phyloP scores from a whole-genome alignment of 2,888 invertebrate genomes.

The Branchellion lobata region DNA sequence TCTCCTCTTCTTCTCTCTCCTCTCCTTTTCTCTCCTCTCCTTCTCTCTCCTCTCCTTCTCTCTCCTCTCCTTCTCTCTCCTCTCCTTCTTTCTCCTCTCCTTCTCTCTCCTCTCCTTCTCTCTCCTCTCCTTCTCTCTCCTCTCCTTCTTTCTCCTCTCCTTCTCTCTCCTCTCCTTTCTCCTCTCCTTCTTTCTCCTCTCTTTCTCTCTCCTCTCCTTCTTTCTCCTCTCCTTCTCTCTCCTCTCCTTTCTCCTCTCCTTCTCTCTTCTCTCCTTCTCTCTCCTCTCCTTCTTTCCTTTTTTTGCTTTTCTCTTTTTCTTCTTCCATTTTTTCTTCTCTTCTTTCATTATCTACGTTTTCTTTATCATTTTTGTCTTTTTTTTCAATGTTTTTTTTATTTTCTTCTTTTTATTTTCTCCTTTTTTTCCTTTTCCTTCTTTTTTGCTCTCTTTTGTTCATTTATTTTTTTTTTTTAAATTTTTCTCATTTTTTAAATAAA shows the following conservation, averaged over 20 bases:
- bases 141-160: neutral
- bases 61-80: neutral
- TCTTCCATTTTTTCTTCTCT: too few relatives aligned
- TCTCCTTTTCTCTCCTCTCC: neutral
- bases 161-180: neutral
- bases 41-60: neutral
- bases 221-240: neutral
- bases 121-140: conserved; percentile 3
- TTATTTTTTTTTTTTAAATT: too few relatives aligned
- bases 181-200: neutral
- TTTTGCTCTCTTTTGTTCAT: too few relatives aligned
- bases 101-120: neutral
- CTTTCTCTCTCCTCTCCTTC: neutral
- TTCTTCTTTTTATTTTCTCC: too few relatives aligned
- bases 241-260: neutral
- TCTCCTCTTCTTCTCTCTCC: too few relatives aligned
- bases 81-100: neutral
- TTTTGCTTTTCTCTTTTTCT: neutral
- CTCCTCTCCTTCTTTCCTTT: neutral
- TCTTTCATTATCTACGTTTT: too few relatives aligned
- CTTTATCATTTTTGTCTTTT: too few relatives aligned
- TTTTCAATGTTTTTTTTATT: too few relatives aligned
- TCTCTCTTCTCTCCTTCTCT: neutral
- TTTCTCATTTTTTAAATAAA: too few relatives aligned
- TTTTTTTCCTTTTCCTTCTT: too few relatives aligned